These are phyloP conservation scores for Apteryx owenii DNA, from an alignment of 2,113 vertebrate genomes.

Conservation along the genomic window DNA sequence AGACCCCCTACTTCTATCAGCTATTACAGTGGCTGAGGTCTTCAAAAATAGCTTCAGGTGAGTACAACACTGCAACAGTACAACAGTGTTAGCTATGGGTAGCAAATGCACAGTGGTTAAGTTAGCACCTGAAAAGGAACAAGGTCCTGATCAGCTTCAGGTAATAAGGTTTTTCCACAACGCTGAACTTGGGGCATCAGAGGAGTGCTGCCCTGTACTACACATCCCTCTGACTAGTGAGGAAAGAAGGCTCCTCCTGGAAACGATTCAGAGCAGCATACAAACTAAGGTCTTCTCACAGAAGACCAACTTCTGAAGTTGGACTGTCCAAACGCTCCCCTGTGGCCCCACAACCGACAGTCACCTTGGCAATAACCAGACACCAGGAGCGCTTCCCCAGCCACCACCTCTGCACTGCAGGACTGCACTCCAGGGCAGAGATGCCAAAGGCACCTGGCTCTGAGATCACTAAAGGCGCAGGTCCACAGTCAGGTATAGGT, in stretches of 20 bases:
- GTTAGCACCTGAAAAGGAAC: not conserved
- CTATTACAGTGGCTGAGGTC: not conserved
- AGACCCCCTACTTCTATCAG: accelerated
- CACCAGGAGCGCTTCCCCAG: not conserved
- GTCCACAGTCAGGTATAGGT: not conserved
- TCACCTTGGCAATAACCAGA: accelerated
- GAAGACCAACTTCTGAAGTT: not conserved
- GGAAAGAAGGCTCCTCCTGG: not conserved
- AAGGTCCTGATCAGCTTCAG: not conserved
- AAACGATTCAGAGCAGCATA: not conserved
- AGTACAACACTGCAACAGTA: not conserved
- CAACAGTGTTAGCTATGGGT: not conserved
- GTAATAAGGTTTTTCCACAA: not conserved
- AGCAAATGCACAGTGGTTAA: not conserved
- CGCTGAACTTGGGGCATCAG: not conserved
- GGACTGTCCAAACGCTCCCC: not conserved
- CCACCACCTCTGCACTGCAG: not conserved
- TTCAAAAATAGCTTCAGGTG: not conserved
- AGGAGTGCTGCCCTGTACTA: not conserved
- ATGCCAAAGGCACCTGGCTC: not conserved
- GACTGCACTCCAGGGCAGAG: not conserved
- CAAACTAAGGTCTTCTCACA: not conserved
- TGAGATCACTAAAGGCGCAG: not conserved
- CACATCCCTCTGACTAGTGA: not conserved
- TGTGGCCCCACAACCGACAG: not conserved